Base-by-base conservation (phyloP, 1,140 invertebrate genomes). In the Lucilia cuprina region DNA sequence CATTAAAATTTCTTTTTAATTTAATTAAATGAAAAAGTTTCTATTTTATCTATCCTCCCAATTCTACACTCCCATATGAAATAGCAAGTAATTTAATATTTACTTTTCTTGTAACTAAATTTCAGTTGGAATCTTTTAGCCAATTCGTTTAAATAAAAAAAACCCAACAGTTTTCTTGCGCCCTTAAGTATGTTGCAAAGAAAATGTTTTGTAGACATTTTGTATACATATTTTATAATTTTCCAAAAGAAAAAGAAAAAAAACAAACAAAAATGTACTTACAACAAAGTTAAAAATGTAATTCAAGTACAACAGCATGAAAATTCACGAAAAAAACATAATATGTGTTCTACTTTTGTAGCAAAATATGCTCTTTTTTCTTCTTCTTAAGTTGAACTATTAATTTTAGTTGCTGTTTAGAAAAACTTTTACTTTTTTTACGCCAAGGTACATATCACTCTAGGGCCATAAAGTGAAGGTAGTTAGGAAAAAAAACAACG, bases 381-480 rank as follows among this genome's bases (percentile, higher is more conserved):
- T 60, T 60, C 14, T 17, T 60, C 8, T 70, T 30, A 30, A 30
- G 25, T 30, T 30, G 1, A 30, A 30, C 7, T 10, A 21, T 70
- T 70, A 60, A 21, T 70, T 70, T 70, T 70, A 25, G 65, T 70
- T 25, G 17, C 21, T 21, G 65, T 21, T 70, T 70, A 21, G 65
- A 70, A 70, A 70, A 70, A 10, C 21, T 70, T 70, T 70, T 70
- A 70, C 65, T 70, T 70, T 70, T 65, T 49, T 12, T 49, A 49
- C 13, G 50, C 50, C 41, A 55, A n/a, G 17, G 65, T 70, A n/a
- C n/a, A n/a, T n/a, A 70, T 70, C 19, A 70, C 65, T 70, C 65
- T 70, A 21, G 65, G 65, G 19, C 65, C n/a, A 21, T 70, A 70
- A 70, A 70, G 65, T 70, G 65, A 70, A 60, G 55, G 55, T 60